Evolutionary conservation across 2,113 vertebrate species (phyloP).

Genomic region (Ifrita kowaldi): DNA sequence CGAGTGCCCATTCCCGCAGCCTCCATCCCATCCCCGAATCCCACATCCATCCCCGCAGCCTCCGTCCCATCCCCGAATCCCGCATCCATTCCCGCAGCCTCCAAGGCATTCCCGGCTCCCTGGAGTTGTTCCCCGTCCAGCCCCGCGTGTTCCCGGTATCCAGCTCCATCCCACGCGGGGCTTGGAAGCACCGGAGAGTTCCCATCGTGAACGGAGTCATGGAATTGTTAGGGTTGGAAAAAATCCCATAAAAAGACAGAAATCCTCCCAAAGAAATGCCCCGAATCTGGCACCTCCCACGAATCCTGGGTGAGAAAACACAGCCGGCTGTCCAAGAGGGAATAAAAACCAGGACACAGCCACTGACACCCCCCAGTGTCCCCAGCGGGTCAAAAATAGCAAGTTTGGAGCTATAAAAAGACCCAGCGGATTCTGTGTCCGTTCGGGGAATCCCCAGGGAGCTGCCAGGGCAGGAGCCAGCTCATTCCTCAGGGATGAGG

Average conservation of each 20-base stretch:
- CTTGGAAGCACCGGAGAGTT: neutral
- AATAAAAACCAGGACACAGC: neutral
- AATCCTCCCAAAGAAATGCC: neutral
- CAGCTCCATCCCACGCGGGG: neutral
- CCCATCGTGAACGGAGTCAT: rapidly evolving
- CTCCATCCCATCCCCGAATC: neutral
- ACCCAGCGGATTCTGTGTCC: neutral
- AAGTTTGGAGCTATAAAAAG: conserved; percentile 33
- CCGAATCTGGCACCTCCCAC: neutral
- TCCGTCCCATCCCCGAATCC: no score
- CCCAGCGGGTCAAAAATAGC: neutral
- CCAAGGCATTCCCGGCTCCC: neutral
- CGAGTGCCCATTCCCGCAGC: neutral
- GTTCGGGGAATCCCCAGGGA: conserved; percentile 35
- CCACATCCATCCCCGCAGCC: neutral
- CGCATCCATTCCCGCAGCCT: neutral
- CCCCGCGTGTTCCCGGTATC: neutral
- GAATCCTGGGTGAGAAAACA: neutral
- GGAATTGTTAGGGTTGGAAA: neutral
- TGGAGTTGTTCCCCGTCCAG: no score
- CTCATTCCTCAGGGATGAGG: neutral
- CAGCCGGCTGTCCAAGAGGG: conserved; percentile 5
- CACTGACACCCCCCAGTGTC: neutral
- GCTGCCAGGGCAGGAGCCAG: neutral
- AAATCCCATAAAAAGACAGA: neutral